These are phyloP conservation scores for Todus mexicanus DNA, from an alignment of 2,797 vertebrate genomes.

Conservation along the genomic window DNA sequence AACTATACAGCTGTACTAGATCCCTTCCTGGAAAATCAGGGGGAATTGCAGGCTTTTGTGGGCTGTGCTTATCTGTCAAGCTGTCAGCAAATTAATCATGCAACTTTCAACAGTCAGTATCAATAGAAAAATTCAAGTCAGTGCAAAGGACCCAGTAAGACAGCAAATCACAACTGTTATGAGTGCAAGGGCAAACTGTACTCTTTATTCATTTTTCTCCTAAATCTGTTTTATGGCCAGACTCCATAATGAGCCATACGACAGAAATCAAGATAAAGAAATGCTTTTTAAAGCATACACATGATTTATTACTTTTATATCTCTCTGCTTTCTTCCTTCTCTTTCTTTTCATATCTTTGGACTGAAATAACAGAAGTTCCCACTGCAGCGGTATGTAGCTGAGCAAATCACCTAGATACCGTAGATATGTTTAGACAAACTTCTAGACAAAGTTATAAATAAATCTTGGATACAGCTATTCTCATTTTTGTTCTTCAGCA, in stretches of 20 bases:
- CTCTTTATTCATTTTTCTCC: not conserved
- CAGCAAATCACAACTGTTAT: not conserved
- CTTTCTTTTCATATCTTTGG: slow-evolving; percentile 7
- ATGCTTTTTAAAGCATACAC: slow-evolving; percentile 1
- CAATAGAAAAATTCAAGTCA: not conserved
- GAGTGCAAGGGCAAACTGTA: not conserved
- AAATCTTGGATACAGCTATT: slow-evolving; percentile 50
- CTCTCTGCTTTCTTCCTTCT: not conserved
- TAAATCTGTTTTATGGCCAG: not conserved
- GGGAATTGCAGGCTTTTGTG: not conserved
- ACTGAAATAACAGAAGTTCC: slow-evolving; percentile 43
- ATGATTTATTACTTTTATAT: slow-evolving; percentile 1
- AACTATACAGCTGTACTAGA: not conserved
- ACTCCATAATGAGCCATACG: not conserved
- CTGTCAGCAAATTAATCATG: not conserved
- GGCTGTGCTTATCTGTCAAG: not conserved
- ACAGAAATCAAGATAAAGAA: slow-evolving; percentile 46
- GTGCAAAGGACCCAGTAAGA: not conserved
- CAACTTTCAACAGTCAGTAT: not conserved
- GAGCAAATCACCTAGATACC: slow-evolving; percentile 58
- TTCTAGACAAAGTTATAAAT: slow-evolving; percentile 59
- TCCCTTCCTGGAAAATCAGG: not conserved
- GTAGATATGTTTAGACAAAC: slow-evolving; percentile 61
- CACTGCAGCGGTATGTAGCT: not conserved
- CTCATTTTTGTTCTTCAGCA: slow-evolving; percentile 59